Conservation (phyloP, 2,797 vertebrate genomes). For the Todus mexicanus region DNA sequence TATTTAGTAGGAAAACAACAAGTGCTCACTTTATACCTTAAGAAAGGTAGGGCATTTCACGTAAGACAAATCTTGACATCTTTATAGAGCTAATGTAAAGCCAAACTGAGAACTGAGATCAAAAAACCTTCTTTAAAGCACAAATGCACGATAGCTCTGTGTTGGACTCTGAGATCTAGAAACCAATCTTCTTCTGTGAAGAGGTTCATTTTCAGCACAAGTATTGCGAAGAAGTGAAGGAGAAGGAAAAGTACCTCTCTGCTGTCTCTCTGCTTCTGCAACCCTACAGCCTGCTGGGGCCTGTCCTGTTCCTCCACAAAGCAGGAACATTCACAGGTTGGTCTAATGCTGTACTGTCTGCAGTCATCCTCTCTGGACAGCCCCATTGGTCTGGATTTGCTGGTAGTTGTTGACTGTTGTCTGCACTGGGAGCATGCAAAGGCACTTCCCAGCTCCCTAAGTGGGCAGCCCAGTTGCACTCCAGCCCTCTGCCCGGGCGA, state of each 20-base stretch:
- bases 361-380: neutral
- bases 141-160: neutral
- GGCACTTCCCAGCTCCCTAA: neutral
- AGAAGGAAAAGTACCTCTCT: neutral
- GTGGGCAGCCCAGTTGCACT: neutral
- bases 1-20: neutral
- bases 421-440: neutral
- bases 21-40: neutral
- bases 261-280: neutral
- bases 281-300: neutral
- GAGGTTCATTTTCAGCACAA: neutral
- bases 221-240: neutral
- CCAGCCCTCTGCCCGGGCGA: rapidly evolving
- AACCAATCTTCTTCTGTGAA: rapidly evolving
- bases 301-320: neutral
- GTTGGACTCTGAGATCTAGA: neutral
- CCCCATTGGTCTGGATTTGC: neutral
- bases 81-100: neutral
- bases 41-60: neutral
- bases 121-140: neutral
- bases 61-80: neutral
- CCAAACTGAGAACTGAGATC: neutral
- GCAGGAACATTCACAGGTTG: neutral
- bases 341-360: neutral
- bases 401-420: neutral